phyloP scores from a whole-genome alignment of 2,113 vertebrate genomes.

The Tachysurus vachellii region DNA sequence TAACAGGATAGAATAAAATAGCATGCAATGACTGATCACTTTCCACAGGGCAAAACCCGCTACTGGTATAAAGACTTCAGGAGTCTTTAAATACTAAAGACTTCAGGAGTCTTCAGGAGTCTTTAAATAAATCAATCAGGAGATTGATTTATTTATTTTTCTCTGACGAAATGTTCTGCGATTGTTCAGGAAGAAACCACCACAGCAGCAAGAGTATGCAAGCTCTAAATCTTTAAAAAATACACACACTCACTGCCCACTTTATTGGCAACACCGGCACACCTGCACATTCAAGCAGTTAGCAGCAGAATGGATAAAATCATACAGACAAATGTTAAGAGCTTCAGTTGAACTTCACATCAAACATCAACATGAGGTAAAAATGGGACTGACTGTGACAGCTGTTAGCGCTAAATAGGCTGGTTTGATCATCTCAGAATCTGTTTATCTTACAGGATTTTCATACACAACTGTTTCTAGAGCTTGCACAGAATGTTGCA shows the following conservation, averaged over 20 bases:
- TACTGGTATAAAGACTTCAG: slow-evolving; percentile 67
- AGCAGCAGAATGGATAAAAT: not conserved
- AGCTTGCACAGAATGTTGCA: not conserved
- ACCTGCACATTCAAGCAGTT: not conserved
- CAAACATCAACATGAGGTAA: not conserved
- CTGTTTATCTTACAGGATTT: not conserved
- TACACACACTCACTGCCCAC: slow-evolving; percentile 50
- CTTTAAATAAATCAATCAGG: no score
- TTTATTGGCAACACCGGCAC: not conserved
- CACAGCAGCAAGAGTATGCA: slow-evolving; percentile 59
- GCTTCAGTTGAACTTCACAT: slow-evolving; percentile 39
- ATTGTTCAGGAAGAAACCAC: slow-evolving; percentile 62
- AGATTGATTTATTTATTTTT: slow-evolving; percentile 62
- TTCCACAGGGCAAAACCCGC: slow-evolving; percentile 43
- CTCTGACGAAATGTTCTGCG: slow-evolving; percentile 60
- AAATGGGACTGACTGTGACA: not conserved
- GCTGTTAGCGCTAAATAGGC: not conserved
- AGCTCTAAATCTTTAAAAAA: slow-evolving; percentile 63
- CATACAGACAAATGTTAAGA: not conserved
- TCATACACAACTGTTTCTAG: not conserved
- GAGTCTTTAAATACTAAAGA: no score
- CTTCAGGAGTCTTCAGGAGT: no score
- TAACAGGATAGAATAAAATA: slow-evolving; percentile 46
- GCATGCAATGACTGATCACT: slow-evolving; percentile 57
- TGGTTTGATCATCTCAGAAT: not conserved